Base-by-base conservation (phyloP, 2,113 vertebrate species). In the Oplegnathus fasciatus region DNA sequence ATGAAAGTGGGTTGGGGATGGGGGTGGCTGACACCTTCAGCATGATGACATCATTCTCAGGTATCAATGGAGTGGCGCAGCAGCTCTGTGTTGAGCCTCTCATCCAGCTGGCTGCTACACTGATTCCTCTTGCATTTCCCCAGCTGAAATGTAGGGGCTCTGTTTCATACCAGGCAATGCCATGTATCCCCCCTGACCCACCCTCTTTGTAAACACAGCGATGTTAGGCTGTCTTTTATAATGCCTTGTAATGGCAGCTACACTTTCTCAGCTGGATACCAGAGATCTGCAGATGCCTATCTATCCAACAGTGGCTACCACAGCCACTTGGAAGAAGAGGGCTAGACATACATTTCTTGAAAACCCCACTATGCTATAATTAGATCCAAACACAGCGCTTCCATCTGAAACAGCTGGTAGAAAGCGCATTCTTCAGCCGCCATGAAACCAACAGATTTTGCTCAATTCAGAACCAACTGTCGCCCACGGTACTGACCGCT, bases 41-140 rank as follows among this genome's bases (percentile, higher is more conserved):
- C 84, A 93, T 86, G 86, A 94, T 95, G 94, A 95, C 94, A 95
- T 95, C 95, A 95, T 94, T 73, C 82, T 84, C 91, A 94, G 91
- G 93, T 94, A 94, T 91, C 88, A 92, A 91, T 84, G 73, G 90
- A 95, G 89, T 95, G 91, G 94, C 93, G 94, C 95, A 95, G 94
- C 89, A 93, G 88, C 87, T 88, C 72, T 73, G 87, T 91, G 83
- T 90, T 92, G 75, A 87, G 84, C 78, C 75, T 87, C 74, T 85
- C 87, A 88, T 86, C 78, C 80, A 76, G 79, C 88, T 87, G 74
- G 62, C 83, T 89, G 82, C 80, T 48, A 80, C 77, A 83, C 77
- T 48, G 60, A 78, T 84, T 80, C 86, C 69, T 71, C 77, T 46
- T 90, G 86, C 87, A 85, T 86, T 82, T 84, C 55, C 84, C 68